Base-by-base conservation (phyloP, 1,140 invertebrate species). In the Leptinotarsa defecta region DNA sequence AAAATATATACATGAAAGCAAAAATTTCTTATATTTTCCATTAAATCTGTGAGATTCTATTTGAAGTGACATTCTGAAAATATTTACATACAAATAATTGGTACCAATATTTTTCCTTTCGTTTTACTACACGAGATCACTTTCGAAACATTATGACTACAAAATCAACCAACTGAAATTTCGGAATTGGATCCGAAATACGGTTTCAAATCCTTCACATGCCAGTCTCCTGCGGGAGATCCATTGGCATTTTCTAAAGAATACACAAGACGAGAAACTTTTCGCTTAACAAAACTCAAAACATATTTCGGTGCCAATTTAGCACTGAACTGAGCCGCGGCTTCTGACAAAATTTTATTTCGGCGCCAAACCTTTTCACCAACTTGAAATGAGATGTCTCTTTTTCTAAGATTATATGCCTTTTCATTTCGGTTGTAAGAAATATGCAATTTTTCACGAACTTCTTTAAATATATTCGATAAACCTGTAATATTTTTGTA, bases 301-400 rank as follows among this genome's bases (percentile, higher is more conserved):
- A 76, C 20, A 69, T 74, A 77, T n/a, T 67, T 71, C 3, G 74
- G 22, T 17, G 74, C 76, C 22, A 77, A 48, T 65, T 77, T 75
- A 15, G 48, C 24, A 22, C 2, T 43, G 65, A 77, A 77, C 17
- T 64, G n/a, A 69, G 64, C 57, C 3, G 61, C 20, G 20, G 73
- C 76, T 63, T 77, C 63, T 24, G 76, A 71, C 6, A 71, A 61
- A 52, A 75, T 64, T 24, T 71, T 48, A 48, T 77, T 77, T 15
- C 52, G 13, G n/a, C 61, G 48, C 74, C 76, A 77, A 20, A 74
- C 64, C 22, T 20, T 65, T 13, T 77, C 49, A 15, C 72, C 49
- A 11, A 57, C 27, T 48, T 24, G 13, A 48, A 65, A 73, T 11
- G 17, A 3, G 3, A 70, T 15, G 64, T 61, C 49, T 20, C 76